These are phyloP conservation scores for Pristionchus arcanus DNA, from an alignment of 2,888 invertebrate genomes.

Conservation along the genomic window DNA sequence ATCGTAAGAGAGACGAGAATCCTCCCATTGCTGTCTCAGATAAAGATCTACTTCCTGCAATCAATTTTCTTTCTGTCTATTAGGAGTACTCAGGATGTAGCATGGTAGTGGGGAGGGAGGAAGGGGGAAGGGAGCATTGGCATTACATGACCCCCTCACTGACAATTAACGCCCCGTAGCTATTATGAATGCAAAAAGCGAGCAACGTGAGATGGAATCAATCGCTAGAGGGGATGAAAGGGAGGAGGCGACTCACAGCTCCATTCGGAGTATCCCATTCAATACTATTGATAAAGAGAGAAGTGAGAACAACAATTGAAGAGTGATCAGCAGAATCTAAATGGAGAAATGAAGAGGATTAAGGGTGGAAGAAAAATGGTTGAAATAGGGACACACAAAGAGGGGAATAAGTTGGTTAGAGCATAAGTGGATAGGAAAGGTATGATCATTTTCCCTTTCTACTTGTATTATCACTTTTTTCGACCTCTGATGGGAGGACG, in stretches of 20 bases:
- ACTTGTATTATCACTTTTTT: constrained; percentile 57
- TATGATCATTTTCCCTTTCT: not conserved
- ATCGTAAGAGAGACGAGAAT: constrained; percentile 74
- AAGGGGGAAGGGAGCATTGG: not conserved
- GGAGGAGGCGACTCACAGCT: constrained; percentile 42
- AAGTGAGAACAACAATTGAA: constrained; percentile 74
- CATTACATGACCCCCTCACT: constrained; percentile 28
- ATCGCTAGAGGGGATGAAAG: not conserved
- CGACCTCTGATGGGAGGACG: constrained; percentile 77
- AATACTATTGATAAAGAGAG: constrained; percentile 73
- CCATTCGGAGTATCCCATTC: constrained; percentile 67
- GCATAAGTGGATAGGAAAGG: not conserved
- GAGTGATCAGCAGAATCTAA: constrained; percentile 73
- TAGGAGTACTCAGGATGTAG: not conserved
- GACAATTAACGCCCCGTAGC: not conserved
- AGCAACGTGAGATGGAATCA: constrained; percentile 2
- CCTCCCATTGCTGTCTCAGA: constrained; percentile 78
- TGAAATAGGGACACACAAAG: not conserved
- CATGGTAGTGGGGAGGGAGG: not conserved
- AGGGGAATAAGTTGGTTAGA: constrained; percentile 34
- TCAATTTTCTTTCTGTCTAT: not conserved
- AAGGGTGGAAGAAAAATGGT: not conserved
- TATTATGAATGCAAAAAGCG: constrained; percentile 30
- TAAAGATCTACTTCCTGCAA: constrained; percentile 77
- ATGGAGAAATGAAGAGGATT: not conserved